phyloP scores from a whole-genome alignment of 2,888 invertebrate genomes.

The Drosophila kuntzei region DNA sequence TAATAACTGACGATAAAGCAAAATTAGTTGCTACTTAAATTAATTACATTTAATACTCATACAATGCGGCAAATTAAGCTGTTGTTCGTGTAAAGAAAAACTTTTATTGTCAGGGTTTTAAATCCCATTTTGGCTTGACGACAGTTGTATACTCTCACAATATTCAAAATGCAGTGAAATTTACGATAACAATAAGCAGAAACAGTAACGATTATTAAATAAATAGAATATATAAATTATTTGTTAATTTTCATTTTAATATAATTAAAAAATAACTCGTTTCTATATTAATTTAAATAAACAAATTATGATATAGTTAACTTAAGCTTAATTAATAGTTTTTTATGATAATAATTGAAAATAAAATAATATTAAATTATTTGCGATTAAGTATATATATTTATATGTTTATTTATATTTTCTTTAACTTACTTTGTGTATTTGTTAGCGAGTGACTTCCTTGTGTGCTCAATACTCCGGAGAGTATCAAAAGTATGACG shows the following conservation, averaged over 20 bases:
- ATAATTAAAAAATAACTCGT: no score
- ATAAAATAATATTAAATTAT: no score
- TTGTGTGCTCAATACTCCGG: conserved; percentile 40
- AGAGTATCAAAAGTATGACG: conserved; percentile 64
- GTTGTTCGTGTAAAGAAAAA: conserved; percentile 12
- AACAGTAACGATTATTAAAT: background rate
- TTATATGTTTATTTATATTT: background rate
- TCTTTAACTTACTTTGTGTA: conserved; percentile 74
- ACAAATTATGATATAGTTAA: no score
- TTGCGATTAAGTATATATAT: background rate
- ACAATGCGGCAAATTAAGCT: conserved; percentile 19
- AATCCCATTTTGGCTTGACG: background rate
- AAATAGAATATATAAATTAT: no score
- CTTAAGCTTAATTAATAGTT: no score
- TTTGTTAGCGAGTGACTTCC: conserved; percentile 55
- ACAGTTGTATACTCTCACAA: conserved; percentile 2
- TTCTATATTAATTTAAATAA: no score
- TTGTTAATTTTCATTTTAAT: no score
- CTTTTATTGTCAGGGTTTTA: conserved; percentile 2
- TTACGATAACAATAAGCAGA: background rate
- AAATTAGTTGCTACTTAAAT: conserved; percentile 13
- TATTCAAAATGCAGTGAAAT: background rate
- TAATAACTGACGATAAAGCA: conserved; percentile 12
- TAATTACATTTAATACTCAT: conserved; percentile 17
- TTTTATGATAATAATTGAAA: no score